A percentile compares a stretch with the other conserved stretches of the same genome.
phyloP scores from a whole-genome alignment of 2,797 vertebrate species.

The Trachops cirrhosus region DNA sequence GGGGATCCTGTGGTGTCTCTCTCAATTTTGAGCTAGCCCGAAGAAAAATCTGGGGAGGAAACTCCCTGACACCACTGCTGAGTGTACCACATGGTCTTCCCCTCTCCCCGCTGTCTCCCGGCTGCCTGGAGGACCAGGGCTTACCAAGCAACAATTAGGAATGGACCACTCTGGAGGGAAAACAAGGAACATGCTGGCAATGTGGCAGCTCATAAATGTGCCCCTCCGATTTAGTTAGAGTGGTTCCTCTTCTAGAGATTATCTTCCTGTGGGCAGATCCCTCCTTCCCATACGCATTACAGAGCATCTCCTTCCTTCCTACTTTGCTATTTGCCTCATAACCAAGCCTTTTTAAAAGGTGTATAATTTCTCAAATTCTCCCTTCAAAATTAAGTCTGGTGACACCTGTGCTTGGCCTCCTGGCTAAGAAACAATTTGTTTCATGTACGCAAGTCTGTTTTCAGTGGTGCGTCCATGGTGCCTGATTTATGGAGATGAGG shows the following conservation, averaged over 20 bases:
- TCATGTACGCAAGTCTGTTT: background rate
- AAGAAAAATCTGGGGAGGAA: background rate
- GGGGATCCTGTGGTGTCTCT: background rate
- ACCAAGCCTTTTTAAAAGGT: background rate
- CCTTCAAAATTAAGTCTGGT: slow-evolving; percentile 4
- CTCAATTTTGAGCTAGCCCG: background rate
- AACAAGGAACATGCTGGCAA: background rate
- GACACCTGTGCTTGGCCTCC: background rate
- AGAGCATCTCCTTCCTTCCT: slow-evolving; percentile 7
- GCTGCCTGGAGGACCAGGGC: background rate
- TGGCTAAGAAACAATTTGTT: background rate
- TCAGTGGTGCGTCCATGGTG: background rate
- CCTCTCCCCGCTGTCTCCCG: background rate
- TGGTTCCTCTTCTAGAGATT: background rate
- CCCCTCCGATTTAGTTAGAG: slow-evolving; percentile 31
- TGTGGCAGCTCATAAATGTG: background rate
- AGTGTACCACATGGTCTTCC: background rate
- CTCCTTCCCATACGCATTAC: background rate
- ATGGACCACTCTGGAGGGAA: background rate
- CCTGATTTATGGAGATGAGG: background rate
- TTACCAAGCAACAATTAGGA: background rate
- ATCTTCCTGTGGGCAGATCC: background rate
- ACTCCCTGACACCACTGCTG: background rate
- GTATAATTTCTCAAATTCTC: slow-evolving; percentile 11
- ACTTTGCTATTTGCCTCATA: background rate